Conservation (phyloP, 2,888 invertebrate genomes). For the Keiferia lycopersicella region DNA sequence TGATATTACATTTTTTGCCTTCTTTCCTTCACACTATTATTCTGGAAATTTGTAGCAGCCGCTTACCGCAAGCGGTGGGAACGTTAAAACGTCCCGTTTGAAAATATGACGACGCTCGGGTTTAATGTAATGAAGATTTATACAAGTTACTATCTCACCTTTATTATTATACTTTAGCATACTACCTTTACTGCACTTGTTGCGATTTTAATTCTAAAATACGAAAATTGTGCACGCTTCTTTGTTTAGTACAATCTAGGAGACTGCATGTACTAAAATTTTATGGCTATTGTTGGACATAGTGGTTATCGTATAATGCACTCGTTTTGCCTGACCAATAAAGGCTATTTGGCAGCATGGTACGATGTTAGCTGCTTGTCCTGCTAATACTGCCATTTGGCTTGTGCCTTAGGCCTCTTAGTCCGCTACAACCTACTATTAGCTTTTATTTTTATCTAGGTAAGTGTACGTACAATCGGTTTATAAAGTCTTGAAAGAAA, state of each 20-base stretch:
- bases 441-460: not conserved
- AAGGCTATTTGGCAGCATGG: not conserved
- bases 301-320: not conserved
- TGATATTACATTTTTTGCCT: conserved; percentile 46
- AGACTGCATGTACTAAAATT: too few relatives aligned
- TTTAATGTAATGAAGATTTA: conserved; percentile 73
- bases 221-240: not conserved
- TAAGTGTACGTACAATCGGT: too few relatives aligned
- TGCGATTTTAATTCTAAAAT: not conserved
- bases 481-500: too few relatives aligned
- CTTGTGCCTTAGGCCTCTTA: not conserved
- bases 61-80: conserved; percentile 65
- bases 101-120: conserved; percentile 65
- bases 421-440: not conserved
- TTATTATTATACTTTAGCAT: conserved; percentile 7
- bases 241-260: too few relatives aligned
- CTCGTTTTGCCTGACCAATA: too few relatives aligned
- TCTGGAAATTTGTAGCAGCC: conserved; percentile 65
- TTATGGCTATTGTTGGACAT: not conserved
- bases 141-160: conserved; percentile 52
- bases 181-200: not conserved
- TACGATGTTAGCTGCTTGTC: not conserved
- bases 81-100: conserved; percentile 65
- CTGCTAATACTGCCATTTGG: not conserved
- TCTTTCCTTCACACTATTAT: conserved; percentile 55